Evolutionary conservation across 1,140 invertebrate species (phyloP).

Genomic region (Drosophila simulans): DNA sequence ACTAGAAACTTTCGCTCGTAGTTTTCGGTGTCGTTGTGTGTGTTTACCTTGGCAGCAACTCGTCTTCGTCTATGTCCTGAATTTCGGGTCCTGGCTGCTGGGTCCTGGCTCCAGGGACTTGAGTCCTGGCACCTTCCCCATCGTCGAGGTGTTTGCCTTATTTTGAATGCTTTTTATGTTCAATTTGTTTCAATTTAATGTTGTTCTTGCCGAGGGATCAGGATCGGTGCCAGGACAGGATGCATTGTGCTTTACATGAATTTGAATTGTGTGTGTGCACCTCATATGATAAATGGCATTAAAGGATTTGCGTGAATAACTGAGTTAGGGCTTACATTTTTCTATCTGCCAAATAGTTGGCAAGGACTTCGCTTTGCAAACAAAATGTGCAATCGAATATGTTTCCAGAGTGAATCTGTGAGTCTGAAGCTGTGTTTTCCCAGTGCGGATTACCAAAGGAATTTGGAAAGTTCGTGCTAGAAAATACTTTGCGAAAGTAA

Average conservation of each 20-base stretch:
- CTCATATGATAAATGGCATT: slow-evolving; percentile 78
- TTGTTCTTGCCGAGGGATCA: slow-evolving; percentile 77
- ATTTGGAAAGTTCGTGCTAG: not conserved
- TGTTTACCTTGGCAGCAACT: slow-evolving; percentile 77
- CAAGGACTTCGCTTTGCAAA: slow-evolving; percentile 37
- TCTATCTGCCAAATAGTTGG: slow-evolving; percentile 46
- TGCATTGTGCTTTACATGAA: slow-evolving; percentile 76
- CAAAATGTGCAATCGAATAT: slow-evolving; percentile 35
- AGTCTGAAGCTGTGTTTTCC: not conserved
- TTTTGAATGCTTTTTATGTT: slow-evolving; percentile 83
- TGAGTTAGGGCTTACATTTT: slow-evolving; percentile 59
- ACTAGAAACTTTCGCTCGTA: slow-evolving; percentile 34
- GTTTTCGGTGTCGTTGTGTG: slow-evolving; percentile 55
- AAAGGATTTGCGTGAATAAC: slow-evolving; percentile 78
- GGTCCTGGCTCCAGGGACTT: slow-evolving; percentile 14
- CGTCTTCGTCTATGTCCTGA: slow-evolving; percentile 48
- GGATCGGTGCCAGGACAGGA: slow-evolving; percentile 39
- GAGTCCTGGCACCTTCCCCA: slow-evolving; percentile 24
- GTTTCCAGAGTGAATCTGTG: slow-evolving; percentile 1
- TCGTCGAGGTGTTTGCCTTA: slow-evolving; percentile 75
- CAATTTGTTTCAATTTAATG: slow-evolving; percentile 83
- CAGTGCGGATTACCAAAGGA: not conserved
- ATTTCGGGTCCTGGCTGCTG: slow-evolving; percentile 22
- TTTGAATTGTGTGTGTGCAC: slow-evolving; percentile 60
- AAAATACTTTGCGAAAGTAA: not conserved